Evolutionary conservation across 2,113 vertebrate species (phyloP).

Genomic region (Cairina moschata): DNA sequence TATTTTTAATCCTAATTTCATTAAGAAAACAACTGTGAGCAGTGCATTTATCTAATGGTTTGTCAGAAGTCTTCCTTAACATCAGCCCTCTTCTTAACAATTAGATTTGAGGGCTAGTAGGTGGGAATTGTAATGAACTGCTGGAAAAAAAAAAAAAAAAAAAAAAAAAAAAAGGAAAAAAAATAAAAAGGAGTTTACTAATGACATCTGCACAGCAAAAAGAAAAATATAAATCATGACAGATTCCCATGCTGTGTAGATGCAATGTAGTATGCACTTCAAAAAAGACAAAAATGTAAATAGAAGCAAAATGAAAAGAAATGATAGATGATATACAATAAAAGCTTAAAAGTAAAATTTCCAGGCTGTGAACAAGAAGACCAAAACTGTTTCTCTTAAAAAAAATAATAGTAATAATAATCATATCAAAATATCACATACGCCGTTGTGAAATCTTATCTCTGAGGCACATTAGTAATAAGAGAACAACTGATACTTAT

Average conservation of each 20-base stretch:
- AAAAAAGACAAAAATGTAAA: neutral
- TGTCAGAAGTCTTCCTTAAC: neutral
- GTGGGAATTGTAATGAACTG: neutral
- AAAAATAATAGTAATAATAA: neutral
- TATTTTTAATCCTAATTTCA: neutral
- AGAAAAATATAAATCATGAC: neutral
- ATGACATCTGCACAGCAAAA: neutral
- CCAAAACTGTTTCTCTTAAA: neutral
- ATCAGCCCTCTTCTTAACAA: neutral
- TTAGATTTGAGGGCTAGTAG: neutral
- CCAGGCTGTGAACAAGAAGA: neutral
- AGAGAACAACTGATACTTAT: neutral
- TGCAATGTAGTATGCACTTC: neutral
- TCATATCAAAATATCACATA: neutral
- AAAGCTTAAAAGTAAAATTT: neutral
- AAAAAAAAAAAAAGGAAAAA: no score
- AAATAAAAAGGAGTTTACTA: neutral
- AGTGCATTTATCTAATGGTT: neutral
- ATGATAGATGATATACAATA: neutral
- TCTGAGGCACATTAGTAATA: neutral
- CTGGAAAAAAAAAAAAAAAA: neutral
- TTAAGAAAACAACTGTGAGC: neutral
- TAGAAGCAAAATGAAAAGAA: neutral
- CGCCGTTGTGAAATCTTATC: neutral
- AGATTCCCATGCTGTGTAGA: neutral